Conservation (phyloP, 2,797 vertebrate species). For the Cuculus canorus region DNA sequence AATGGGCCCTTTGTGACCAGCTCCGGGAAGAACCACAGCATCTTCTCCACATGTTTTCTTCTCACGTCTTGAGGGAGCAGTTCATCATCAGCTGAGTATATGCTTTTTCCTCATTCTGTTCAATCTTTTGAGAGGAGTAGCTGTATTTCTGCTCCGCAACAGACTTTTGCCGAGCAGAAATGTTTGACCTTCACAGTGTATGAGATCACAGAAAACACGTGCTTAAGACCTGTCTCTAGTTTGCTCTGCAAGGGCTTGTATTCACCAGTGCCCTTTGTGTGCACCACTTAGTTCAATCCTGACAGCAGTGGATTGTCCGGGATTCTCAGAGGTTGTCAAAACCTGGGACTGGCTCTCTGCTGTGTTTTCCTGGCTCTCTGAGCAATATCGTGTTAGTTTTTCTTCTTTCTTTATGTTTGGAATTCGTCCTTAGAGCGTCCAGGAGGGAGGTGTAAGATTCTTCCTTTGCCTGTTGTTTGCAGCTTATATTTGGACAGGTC, state of each 20-base stretch:
- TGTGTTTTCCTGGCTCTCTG: neutral
- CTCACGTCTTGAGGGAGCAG: neutral
- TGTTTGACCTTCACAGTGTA: neutral
- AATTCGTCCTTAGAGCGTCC: neutral
- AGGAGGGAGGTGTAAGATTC: neutral
- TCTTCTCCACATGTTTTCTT: neutral
- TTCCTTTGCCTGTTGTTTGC: neutral
- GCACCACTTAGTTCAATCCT: too few species aligned
- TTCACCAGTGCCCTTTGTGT: neutral
- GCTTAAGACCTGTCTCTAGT: neutral
- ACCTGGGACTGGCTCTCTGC: neutral
- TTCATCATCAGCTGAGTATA: neutral
- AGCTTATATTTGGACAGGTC: neutral
- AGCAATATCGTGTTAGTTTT: rapidly evolving
- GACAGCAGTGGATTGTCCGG: neutral
- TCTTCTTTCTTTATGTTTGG: neutral
- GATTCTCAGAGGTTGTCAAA: neutral
- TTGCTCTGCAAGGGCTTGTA: neutral
- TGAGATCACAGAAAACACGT: rapidly evolving
- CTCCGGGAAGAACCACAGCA: neutral
- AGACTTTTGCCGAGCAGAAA: neutral
- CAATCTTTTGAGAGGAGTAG: neutral
- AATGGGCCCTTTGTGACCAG: neutral
- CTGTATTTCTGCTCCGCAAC: neutral
- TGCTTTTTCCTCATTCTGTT: neutral